These are phyloP conservation scores for Homalodisca vitripennis DNA, from an alignment of 1,140 invertebrate genomes.

Conservation along the genomic window DNA sequence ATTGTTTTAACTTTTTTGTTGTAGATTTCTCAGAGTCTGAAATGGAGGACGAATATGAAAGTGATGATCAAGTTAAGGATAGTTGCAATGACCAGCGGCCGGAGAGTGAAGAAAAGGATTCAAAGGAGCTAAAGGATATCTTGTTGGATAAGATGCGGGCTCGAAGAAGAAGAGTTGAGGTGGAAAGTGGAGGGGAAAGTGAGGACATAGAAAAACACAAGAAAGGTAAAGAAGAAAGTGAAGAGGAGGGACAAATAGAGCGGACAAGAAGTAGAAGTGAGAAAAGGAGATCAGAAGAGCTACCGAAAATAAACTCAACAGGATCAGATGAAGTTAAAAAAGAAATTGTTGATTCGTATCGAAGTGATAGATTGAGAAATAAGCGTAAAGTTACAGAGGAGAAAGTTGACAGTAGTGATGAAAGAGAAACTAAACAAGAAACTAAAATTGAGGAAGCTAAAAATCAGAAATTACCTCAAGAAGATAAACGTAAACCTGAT, in stretches of 20 bases:
- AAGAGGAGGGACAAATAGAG: conserved; percentile 13
- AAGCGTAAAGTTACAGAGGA: conserved; percentile 34
- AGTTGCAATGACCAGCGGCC: background rate
- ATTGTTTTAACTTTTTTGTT: conserved; percentile 11
- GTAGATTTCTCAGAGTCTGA: conserved; percentile 47
- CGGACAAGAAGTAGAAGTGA: conserved; percentile 19
- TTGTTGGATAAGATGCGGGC: conserved; percentile 20
- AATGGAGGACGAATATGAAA: conserved; percentile 48
- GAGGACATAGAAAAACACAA: conserved; percentile 13
- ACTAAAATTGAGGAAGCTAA: conserved; percentile 15
- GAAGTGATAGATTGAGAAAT: conserved; percentile 35
- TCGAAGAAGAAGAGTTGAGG: conserved; percentile 12
- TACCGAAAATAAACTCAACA: conserved; percentile 14
- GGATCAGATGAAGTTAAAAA: conserved; percentile 27
- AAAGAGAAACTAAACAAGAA: conserved; percentile 35
- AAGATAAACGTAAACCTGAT: conserved; percentile 7
- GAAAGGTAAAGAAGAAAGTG: conserved; percentile 23
- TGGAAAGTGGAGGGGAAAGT: background rate
- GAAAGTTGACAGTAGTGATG: conserved; percentile 34
- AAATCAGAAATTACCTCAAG: background rate
- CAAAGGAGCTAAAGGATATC: conserved; percentile 49
- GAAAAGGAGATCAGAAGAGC: conserved; percentile 27
- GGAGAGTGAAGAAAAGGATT: conserved; percentile 46
- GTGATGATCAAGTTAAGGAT: conserved; percentile 31
- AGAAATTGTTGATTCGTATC: conserved; percentile 24